Base-by-base conservation (phyloP, 2,888 invertebrate genomes). In the Tipula unca region DNA sequence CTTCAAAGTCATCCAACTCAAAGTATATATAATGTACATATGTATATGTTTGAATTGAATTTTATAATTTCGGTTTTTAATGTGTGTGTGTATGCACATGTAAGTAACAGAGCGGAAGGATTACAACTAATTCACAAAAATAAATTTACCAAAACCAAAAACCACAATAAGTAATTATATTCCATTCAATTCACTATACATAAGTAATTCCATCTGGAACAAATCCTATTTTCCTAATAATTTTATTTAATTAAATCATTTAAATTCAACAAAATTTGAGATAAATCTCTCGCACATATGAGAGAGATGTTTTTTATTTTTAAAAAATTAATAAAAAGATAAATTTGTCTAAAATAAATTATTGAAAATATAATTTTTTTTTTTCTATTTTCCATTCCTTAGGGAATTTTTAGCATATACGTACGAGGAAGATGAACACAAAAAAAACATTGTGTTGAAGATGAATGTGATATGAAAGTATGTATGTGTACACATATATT, bases 181-280 rank as follows among this genome's bases (percentile, higher is more conserved):
- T 25, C 6, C 69, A 69, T 69, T 69, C 10, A 25, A 25, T 69
- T 69, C 10, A 3, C 25, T 69, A n/a, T n/a, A n/a, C n/a, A n/a
- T n/a, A n/a, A n/a, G n/a, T n/a, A 69, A 69, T 69, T 69, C 69
- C 69, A 69, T 69, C 69, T 69, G 69, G 69, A 69, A 69, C 69
- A 69, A 69, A 69, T 69, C 69, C 69, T 69, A 14, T 69, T 48
- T 48, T 48, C 48, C 48, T 48, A 48, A 39, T 39, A 13, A 39
- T 10, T 10, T 39, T 39, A 39, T 39, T 54, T 54, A 54, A 25
- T 69, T 25, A 3, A 69, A 69, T 17, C n/a, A 48, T 48, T 48
- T 25, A 69, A 25, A 69, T 69, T 13, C n/a, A n/a, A n/a, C n/a
- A n/a, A n/a, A n/a, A n/a, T n/a, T n/a, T n/a, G n/a, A n/a, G n/a